A percentile compares a stretch with the other conserved stretches of the same genome.
Conservation (phyloP, 2,888 invertebrate species). For the Julus scanicus region DNA sequence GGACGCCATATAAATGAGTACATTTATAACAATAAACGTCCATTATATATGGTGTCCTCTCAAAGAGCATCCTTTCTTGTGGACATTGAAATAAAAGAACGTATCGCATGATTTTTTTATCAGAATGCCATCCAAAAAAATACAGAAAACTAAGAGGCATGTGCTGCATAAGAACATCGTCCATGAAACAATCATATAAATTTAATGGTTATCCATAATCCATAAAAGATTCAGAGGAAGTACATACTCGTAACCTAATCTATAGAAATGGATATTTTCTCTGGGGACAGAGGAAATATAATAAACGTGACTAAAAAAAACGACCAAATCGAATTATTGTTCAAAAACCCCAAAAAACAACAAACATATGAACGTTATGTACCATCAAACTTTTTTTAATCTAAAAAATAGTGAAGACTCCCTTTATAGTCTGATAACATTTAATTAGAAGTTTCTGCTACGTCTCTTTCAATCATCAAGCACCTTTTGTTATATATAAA, state of each 20-base stretch:
- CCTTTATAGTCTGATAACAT: too few species aligned
- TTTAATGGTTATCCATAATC: not conserved
- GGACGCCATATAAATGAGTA: too few species aligned
- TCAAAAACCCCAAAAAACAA: not conserved
- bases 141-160: not conserved
- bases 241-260: not conserved
- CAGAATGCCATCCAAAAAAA: not conserved
- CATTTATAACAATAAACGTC: not conserved
- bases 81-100: not conserved
- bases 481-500: too few species aligned
- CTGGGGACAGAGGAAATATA: not conserved
- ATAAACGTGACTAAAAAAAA: not conserved
- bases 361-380: too few species aligned
- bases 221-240: not conserved
- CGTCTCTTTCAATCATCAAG: too few species aligned
- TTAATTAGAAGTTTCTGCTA: too few species aligned
- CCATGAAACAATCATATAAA: not conserved
- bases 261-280: not conserved
- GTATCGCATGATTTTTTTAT: not conserved
- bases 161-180: not conserved
- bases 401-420: too few species aligned
- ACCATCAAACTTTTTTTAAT: too few species aligned
- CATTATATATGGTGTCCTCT: not conserved
- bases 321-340: not conserved
- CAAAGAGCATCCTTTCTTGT: not conserved